Base-by-base conservation (phyloP, 1,140 invertebrate species). In the Metopolophium dirhodum region DNA sequence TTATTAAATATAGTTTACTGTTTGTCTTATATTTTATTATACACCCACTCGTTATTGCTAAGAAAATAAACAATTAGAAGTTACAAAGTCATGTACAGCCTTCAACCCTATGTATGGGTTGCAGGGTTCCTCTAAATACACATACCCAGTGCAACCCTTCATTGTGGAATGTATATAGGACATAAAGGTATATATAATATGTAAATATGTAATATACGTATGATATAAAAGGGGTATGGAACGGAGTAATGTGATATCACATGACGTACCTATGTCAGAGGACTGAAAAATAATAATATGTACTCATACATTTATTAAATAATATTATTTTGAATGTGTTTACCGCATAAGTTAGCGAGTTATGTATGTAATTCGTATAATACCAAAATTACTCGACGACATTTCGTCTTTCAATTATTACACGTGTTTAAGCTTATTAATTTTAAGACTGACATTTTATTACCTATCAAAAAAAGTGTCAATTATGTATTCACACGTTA, bases 61-160 rank as follows among this genome's bases (percentile, higher is more conserved):
- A 61, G 89, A 90, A 90, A 90, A 90, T 61, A 45, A 68, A 90
- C 37, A 41, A 90, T 61, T 45, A 61, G 51, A 61, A 57, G 88
- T 90, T 90, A 68, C 54, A 68, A 90, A 61, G 54, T 45, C 89
- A 35, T n/a, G 26, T 61, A n/a, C 20, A 30, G 30, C 37, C 41
- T 68, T 68, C 37, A 68, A 45, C 89, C 37, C 51, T 18, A 61
- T 68, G 7, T 54, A 54, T 54, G 4, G 1, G 0, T n/a, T 77
- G 14, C 14, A 77, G 37, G 89, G 57, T 90, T 90, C 37, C 37
- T 90, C 37, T 90, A 68, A 90, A 37, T 45, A 90, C 41, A 90
- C 89, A 90, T 41, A 90, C 54, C 51, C 35, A 45, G 11, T 7
- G 2, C 22, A 45, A 90, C 88, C 88, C 88, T 90, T 90, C 54